Percentiles rank a stretch among this genome's conserved stretches.
These are phyloP conservation scores for Pomacea maculata DNA, from an alignment of 1,140 invertebrate genomes.

Conservation along the genomic window DNA sequence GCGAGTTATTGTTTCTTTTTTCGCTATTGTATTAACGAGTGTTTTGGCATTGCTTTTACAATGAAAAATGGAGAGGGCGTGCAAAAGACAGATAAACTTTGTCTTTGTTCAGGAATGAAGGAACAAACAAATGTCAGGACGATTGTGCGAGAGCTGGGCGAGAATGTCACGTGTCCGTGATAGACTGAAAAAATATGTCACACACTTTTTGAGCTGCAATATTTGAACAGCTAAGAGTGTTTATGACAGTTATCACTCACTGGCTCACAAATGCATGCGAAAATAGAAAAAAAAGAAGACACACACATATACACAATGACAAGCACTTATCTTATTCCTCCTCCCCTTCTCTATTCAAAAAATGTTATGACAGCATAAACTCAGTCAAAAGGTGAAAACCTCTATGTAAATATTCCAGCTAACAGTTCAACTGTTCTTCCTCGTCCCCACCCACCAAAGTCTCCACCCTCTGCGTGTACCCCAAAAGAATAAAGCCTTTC, in stretches of 20 bases:
- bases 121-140: no score
- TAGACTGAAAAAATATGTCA: no score
- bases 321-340: not conserved
- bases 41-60: no score
- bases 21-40: no score
- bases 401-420: not conserved
- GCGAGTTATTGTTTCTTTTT: not conserved
- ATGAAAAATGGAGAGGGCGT: no score
- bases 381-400: not conserved
- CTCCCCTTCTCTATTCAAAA: not conserved
- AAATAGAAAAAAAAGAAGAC: not conserved
- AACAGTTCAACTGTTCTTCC: not conserved
- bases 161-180: no score
- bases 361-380: not conserved
- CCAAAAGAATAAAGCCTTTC: no score
- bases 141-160: no score
- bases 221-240: not conserved
- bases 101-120: no score
- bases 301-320: constrained; percentile 3
- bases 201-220: not conserved
- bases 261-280: not conserved
- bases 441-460: not conserved
- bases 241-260: not conserved
- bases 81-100: no score
- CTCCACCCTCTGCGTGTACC: no score